A percentile compares a stretch with the other conserved stretches of the same genome.
Evolutionary conservation across 1,140 invertebrate genomes (phyloP).

Genomic region (Cydia amplana): DNA sequence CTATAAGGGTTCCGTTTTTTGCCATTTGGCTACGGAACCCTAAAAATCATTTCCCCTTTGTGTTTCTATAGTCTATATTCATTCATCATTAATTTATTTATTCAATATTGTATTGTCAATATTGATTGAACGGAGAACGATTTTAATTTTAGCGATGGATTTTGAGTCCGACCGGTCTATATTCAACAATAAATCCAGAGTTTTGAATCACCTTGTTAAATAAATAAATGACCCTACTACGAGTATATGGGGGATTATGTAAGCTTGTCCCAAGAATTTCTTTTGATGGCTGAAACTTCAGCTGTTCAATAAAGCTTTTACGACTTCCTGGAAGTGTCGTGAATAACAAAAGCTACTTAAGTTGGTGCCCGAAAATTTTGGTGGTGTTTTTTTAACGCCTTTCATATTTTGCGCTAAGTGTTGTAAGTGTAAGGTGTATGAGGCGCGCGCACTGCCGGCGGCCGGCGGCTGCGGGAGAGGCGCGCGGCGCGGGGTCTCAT

Average conservation of each 20-base stretch:
- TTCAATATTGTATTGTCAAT: no score
- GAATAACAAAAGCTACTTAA: conserved; percentile 17
- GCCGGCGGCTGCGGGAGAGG: conserved; percentile 53
- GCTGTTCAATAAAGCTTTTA: not conserved
- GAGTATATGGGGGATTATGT: no score
- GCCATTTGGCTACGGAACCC: no score
- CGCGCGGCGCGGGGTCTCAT: conserved; percentile 53
- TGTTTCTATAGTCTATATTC: not conserved
- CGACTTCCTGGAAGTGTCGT: conserved; percentile 6
- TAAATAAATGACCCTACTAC: no score
- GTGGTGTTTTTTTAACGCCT: conserved; percentile 25
- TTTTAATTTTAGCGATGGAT: no score
- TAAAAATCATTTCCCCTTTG: not conserved
- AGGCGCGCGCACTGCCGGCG: conserved; percentile 65
- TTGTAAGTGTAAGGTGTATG: conserved; percentile 40
- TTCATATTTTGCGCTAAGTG: conserved; percentile 53
- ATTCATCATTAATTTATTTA: no score
- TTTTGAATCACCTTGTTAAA: no score
- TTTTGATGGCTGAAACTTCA: not conserved
- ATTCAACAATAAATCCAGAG: no score
- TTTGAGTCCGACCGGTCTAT: no score
- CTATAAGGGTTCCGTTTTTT: no score
- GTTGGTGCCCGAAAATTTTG: not conserved
- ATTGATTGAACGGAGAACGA: conserved; percentile 1
- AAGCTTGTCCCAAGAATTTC: no score